Evolutionary conservation across 2,113 vertebrate species (phyloP).

Genomic region (Crotalus tigris): DNA sequence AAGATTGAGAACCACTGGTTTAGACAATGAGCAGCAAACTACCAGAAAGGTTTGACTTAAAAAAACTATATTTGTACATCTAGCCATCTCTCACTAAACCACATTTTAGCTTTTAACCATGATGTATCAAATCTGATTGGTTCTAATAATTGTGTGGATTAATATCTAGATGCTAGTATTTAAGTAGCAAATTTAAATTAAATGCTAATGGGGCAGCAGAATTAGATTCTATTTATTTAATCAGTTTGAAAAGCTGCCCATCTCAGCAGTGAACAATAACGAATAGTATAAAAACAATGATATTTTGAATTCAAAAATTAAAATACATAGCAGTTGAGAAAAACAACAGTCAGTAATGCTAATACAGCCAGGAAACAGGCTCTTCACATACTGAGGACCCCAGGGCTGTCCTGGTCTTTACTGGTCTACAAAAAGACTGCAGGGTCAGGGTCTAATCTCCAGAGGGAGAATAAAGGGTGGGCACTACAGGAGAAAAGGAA

Average conservation of each 20-base stretch:
- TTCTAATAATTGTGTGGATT: not conserved
- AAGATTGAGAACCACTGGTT: too few species aligned
- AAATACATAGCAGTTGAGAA: not conserved
- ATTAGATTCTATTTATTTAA: not conserved
- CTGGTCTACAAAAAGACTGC: not conserved
- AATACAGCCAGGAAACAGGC: not conserved
- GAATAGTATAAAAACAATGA: not conserved
- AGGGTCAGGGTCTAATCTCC: not conserved
- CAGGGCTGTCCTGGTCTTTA: not conserved
- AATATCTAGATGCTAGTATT: not conserved
- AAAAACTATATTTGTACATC: not conserved
- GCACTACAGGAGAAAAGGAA: not conserved
- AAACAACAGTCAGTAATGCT: not conserved
- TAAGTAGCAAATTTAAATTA: not conserved
- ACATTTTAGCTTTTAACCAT: not conserved
- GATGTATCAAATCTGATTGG: not conserved
- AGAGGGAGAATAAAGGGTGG: not conserved
- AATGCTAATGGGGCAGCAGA: not conserved
- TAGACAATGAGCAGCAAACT: not conserved
- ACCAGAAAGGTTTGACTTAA: not conserved
- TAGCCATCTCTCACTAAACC: not conserved
- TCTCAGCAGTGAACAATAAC: not conserved
- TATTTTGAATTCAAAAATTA: not conserved
- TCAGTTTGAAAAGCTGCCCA: not conserved
- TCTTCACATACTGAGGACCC: not conserved